phyloP scores from a whole-genome alignment of 2,113 vertebrate genomes.

The Nettapus auritus region DNA sequence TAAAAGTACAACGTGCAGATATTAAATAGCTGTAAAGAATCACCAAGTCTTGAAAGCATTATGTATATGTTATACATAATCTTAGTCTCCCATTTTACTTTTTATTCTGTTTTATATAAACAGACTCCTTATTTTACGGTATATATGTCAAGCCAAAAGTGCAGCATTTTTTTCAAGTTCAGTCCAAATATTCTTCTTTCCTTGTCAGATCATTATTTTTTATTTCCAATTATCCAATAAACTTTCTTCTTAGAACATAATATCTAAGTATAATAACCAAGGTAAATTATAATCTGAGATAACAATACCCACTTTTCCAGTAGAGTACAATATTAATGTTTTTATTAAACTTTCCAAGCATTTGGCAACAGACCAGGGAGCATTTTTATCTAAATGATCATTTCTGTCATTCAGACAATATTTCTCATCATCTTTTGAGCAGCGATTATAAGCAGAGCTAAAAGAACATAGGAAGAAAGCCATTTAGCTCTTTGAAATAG shows the following conservation, averaged over 20 bases:
- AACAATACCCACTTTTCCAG: neutral
- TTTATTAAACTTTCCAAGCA: neutral
- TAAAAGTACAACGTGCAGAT: neutral
- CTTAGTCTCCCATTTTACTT: neutral
- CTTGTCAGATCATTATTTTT: constrained; percentile 15
- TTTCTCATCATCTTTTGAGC: neutral
- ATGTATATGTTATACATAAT: neutral
- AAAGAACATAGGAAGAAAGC: neutral
- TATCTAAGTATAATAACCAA: neutral
- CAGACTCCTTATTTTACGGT: neutral
- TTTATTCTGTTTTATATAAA: constrained; percentile 1
- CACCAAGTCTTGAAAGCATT: neutral
- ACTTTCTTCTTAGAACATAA: neutral
- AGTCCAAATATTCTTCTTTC: neutral
- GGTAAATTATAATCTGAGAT: neutral
- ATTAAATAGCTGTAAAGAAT: neutral
- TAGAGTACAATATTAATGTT: neutral
- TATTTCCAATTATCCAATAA: neutral
- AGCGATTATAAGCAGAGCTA: neutral
- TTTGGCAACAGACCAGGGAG: neutral
- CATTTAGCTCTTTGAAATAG: neutral
- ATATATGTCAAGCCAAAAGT: neutral
- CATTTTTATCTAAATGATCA: neutral
- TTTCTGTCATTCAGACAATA: neutral
- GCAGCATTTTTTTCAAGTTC: neutral